phyloP scores from a whole-genome alignment of 2,113 vertebrate species.

The Platanista minor region DNA sequence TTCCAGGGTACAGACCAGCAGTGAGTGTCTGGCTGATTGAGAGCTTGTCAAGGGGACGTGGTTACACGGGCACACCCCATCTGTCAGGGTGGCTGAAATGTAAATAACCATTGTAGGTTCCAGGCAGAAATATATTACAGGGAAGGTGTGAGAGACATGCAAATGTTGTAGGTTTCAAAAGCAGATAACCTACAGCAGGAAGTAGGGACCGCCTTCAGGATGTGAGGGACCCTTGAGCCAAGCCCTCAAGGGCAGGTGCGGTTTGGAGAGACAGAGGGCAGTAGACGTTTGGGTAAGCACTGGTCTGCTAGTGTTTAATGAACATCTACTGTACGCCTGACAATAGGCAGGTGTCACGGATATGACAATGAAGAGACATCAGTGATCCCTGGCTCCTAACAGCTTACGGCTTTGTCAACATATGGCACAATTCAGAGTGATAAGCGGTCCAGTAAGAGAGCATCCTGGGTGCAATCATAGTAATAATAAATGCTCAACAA shows the following conservation, averaged over 20 bases:
- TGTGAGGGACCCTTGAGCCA: rapidly evolving
- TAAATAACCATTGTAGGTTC: background rate
- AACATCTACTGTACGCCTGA: background rate
- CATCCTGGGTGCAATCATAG: rapidly evolving
- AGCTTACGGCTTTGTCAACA: background rate
- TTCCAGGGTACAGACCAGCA: background rate
- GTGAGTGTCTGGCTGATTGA: background rate
- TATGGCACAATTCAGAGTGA: background rate
- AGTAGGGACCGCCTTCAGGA: background rate
- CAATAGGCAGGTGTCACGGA: background rate
- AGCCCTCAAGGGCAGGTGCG: rapidly evolving
- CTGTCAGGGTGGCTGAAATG: background rate
- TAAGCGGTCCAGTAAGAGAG: background rate
- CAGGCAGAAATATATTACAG: background rate
- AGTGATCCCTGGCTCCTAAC: background rate
- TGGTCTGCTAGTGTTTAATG: background rate
- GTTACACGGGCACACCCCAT: rapidly evolving
- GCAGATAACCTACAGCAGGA: background rate
- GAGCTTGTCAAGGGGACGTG: background rate
- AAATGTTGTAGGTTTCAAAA: background rate
- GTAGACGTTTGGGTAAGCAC: rapidly evolving
- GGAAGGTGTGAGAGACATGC: background rate
- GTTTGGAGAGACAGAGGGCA: background rate
- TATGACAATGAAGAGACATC: background rate
- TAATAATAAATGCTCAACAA: no score